A percentile compares a stretch with the other conserved stretches of the same genome.
phyloP scores from a whole-genome alignment of 2,797 vertebrate species.

The Peromyscus nudipes region DNA sequence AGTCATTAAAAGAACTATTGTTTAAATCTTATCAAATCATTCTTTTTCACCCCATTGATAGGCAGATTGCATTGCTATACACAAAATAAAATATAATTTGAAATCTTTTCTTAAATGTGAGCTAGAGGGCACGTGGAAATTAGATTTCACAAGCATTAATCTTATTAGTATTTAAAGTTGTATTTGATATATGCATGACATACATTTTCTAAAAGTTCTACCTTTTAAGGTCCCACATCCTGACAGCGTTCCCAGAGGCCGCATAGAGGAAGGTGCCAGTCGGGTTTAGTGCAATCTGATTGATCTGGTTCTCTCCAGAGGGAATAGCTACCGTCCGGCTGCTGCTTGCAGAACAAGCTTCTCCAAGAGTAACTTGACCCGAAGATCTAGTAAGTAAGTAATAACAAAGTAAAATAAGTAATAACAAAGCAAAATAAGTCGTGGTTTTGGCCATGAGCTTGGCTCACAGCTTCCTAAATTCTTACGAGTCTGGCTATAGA shows the following conservation, averaged over 20 bases:
- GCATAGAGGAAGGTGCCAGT: constrained; percentile 96
- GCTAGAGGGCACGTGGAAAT: not conserved
- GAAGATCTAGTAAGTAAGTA: constrained; percentile 90
- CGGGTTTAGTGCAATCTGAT: constrained; percentile 95
- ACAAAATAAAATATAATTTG: not conserved
- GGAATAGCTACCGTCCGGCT: constrained; percentile 94
- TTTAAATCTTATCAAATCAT: not conserved
- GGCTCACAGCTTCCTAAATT: not conserved
- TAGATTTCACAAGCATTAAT: not conserved
- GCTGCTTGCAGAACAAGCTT: constrained; percentile 91
- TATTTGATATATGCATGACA: not conserved
- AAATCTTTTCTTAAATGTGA: not conserved
- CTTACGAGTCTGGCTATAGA: not conserved
- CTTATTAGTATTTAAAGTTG: not conserved
- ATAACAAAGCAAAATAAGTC: not conserved
- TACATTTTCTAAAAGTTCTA: constrained; percentile 81
- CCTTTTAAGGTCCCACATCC: constrained; percentile 99
- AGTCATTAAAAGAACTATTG: not conserved
- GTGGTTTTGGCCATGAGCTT: not conserved
- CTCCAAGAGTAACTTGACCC: constrained; percentile 95
- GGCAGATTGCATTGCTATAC: not conserved
- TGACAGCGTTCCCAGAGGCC: constrained; percentile 95
- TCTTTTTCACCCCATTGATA: not conserved
- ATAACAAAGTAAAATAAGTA: not conserved
- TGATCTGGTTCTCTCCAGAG: constrained; percentile 97